Base-by-base conservation (phyloP, 2,113 vertebrate genomes). In the Terrapene triunguis region DNA sequence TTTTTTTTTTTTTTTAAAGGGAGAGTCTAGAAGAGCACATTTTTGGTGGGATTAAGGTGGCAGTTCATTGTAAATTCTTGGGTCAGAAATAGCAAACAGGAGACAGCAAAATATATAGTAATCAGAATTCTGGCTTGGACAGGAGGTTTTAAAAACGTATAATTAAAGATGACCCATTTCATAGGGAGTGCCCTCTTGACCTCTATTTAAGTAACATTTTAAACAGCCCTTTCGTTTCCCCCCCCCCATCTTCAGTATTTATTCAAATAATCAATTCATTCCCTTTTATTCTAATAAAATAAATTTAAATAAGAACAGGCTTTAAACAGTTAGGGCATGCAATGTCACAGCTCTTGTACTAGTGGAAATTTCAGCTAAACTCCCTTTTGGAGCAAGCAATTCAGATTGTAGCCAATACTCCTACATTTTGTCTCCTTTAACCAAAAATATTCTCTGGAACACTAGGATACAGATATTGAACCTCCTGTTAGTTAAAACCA, bases 261-360 rank as follows among this genome's bases (percentile, higher is more conserved):
- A 94, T 59, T 93, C 84, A 93, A 59, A 94, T 84, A 78, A 82
- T 87, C 82, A 91, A 88, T 92, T 90, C 6, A 91, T 95, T 96
- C 24, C 11, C 89, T 94, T 72, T 72, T 21, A 5, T 38, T 88
- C 47, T 5, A 27, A 83, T 3, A 92, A 50, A 50, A 50, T 50
- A 50, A 50, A 38, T 82, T 93, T 84, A 85, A 65, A 88, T 5
- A 85, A 80, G 88, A 83, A 57, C 53, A 90, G 79, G 38, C 84
- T 92, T 82, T 95, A 55, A 84, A 22, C 57, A 95, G 65, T 91
- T 82, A 82, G 92, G 85, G 93, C 74, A 32, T 38, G 88, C 80
- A 78, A 94, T 55, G 76, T 90, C 74, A 29, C 84, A 80, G 54
- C 48, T 57, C 48, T 95, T 59, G 65, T 51, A 74, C 9, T 80